Conservation (phyloP, 2,888 invertebrate genomes). For the Dynastes grantii region DNA sequence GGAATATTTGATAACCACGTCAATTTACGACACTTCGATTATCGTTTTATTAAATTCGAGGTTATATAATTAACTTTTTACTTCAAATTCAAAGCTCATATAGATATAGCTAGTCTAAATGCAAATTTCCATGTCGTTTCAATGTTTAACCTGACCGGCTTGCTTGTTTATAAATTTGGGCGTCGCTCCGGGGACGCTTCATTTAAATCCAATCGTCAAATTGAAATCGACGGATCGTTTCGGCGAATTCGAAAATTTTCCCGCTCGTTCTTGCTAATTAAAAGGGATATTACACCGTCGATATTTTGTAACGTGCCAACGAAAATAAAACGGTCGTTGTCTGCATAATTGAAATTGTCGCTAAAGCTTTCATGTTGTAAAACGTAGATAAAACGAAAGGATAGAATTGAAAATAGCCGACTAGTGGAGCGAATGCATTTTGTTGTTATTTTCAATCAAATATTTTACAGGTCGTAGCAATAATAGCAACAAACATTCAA, state of each 20-base stretch:
- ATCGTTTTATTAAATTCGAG: slow-evolving; percentile 2
- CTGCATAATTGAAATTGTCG: too few relatives aligned
- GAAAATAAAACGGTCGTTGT: too few relatives aligned
- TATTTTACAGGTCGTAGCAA: neutral
- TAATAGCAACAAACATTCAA: too few relatives aligned
- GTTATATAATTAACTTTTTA: neutral
- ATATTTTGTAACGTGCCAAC: neutral
- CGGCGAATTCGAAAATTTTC: neutral
- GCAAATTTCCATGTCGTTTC: neutral
- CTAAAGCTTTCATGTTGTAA: too few relatives aligned
- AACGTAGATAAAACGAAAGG: too few relatives aligned
- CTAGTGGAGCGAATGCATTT: too few relatives aligned
- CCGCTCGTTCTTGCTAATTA: neutral
- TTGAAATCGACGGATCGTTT: neutral
- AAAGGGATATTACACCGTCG: neutral
- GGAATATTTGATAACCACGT: too few relatives aligned
- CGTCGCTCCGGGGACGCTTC: neutral
- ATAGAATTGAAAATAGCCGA: too few relatives aligned
- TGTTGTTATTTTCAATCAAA: too few relatives aligned
- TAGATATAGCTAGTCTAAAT: neutral
- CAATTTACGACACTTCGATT: neutral
- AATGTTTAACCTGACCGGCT: neutral
- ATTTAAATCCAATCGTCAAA: slow-evolving; percentile 8
- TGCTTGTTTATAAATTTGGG: neutral
- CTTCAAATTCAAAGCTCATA: neutral